Base-by-base conservation (phyloP, 2,888 invertebrate species). In the Dicyrtomina minuta region DNA sequence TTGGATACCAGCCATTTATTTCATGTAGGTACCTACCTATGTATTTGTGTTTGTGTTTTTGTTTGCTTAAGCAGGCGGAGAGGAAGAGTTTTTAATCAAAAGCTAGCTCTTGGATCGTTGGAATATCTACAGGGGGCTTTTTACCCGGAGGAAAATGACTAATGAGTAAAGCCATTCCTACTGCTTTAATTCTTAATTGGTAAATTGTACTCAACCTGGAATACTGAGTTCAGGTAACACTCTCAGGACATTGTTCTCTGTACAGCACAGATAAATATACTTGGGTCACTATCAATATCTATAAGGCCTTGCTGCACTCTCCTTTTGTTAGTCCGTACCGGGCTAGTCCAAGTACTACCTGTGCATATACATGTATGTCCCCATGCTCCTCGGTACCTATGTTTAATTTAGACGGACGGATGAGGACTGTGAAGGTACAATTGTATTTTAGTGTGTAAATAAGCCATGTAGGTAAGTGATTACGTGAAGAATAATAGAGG, bases 61-160 rank as follows among this genome's bases (percentile, higher is more conserved):
- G 53, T 55, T 58, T n/a, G n/a, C 44, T 44, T 60, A 20, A 10
- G 22, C 6, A 49, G 61, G 44, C 61, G 46, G 61, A 43, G n/a
- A 58, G 44, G 5, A 26, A 58, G 53, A 49, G 49, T 59, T 66
- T 66, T 66, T 66, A 66, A 66, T 66, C 66, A 56, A 66, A 55
- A 41, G 55, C 66, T 65, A 39, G 27, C 41, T 65, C 17, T n/a
- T 39, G 65, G 22, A 41, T 51, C 51, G 41, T 65, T 56, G 17
- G 66, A 53, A 17, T 55, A 66, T 17, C 43, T 13, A 33, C 59
- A 46, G 68, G 68, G 68, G 68, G 60, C 26, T 58, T 43, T 43
- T 27, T 46, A 56, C 44, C 46, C 70, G 44, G 24, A 61, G 43
- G 61, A 72, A 73, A 74, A 74, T 76, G 73, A 73, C 70, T 76